Base-by-base conservation (phyloP, 2,888 invertebrate species). In the Amiota mariae region DNA sequence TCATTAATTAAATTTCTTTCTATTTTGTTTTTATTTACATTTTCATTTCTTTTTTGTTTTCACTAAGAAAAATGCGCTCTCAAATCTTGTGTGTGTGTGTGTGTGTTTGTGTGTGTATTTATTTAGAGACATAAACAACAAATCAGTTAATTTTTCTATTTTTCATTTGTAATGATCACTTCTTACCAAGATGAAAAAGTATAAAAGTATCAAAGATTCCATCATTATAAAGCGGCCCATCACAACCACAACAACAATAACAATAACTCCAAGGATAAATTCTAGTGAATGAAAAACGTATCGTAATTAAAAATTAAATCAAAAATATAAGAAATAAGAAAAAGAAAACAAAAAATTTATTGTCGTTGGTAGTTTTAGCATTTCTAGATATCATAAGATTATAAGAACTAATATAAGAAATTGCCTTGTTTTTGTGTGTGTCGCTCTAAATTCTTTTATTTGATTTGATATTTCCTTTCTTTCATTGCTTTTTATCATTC, bases 191-290 rank as follows among this genome's bases (percentile, higher is more conserved):
- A 36, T 57, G 47, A 75, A 66, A 71, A 63, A 72, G 70, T 75
- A 73, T 66, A 59, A 82, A 85, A 85, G 88, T 89, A 89, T 88
- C 87, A 88, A n/a, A n/a, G 84, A 88, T 89, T 90, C 90, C 89
- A 90, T 89, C 90, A 90, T 90, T 90, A 85, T 85, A 88, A 88
- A 89, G 90, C 89, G 90, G 90, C 90, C 90, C 90, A 90, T 89
- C 88, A 51, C 51, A 68, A 68, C 67, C 67, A 68, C 54, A 68
- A 54, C 54, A 68, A 54, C 47, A 66, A 81, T 61, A 75, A 77
- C 75, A 48, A 76, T 20, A 36, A 36, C 36, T 36, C 3, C 36
- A 36, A 36, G 75, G 71, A 72, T 56, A 70, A 76, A 66, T 70
- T 71, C 70, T 70, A 71, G 61, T 73, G 36, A 48, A 71, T 74